Base-by-base conservation (phyloP, 2,113 vertebrate species). In the Capreolus pygargus region DNA sequence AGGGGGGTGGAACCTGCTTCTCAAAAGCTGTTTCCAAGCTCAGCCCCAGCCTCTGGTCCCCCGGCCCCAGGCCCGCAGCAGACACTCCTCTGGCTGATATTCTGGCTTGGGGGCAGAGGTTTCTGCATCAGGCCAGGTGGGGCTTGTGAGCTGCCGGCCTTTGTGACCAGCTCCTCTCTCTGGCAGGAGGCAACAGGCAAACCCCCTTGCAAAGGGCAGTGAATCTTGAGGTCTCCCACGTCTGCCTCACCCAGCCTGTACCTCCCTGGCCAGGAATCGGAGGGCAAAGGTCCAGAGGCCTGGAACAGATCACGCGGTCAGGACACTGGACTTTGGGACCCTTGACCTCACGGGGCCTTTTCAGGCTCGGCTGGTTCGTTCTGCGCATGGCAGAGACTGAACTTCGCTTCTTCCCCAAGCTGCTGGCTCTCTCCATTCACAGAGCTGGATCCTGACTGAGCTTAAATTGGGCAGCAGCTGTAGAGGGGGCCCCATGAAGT, bases 191-290 rank as follows among this genome's bases (percentile, higher is more conserved):
- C 25, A 0, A 6, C 70, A 17, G 16, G 43, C 39, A 54, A 36
- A 2, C 19, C 43, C 1, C 0, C 39, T 30, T 28, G 81, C 54
- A 15, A 33, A 82, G 67, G 74, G 39, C 5, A 4, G 50, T 17
- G 47, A 6, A 15, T 47, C 27, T 2, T 0, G 0, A 55, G 9
- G 5, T 27, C 54, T 86, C 12, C 45, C 16, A 0, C 1, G 0
- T 23, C 28, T 7, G 19, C 19, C 11, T 28, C 28, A 11, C 64
- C 23, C 70, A 96, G 78, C 36, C 78, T 27, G 9, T 6, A 3
- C 1, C n/a, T 74, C 57, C 57, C 78, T 47, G 7, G 25, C 8
- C 13, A 30, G 28, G 4, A 61, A 36, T 76, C 27, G 47, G 52
- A 33, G 16, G 19, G 23, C 61, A 78, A 57, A 70, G 64, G 25